These are phyloP conservation scores for Alethe diademata DNA, from an alignment of 2,113 vertebrate species.

Conservation along the genomic window DNA sequence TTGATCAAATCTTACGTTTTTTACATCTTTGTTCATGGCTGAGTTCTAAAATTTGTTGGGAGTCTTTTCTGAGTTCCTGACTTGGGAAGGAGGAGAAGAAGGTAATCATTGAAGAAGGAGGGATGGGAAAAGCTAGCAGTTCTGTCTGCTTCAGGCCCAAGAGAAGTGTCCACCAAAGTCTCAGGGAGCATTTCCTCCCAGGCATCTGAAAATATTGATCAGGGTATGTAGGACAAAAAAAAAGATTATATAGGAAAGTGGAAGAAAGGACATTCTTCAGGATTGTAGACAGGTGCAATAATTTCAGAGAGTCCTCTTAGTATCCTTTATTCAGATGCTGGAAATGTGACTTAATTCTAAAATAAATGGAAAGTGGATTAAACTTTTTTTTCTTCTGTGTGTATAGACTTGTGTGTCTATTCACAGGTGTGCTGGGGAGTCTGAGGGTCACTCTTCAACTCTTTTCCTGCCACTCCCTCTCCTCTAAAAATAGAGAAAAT, in stretches of 20 bases:
- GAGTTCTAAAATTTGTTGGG: neutral
- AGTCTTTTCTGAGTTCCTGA: neutral
- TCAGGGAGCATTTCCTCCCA: neutral
- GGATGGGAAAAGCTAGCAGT: neutral
- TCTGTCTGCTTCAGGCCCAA: neutral
- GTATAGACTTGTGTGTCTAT: neutral
- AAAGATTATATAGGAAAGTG: neutral
- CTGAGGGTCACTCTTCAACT: neutral
- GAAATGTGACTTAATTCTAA: neutral
- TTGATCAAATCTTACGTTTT: accelerated
- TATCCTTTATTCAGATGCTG: neutral
- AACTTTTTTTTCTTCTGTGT: neutral
- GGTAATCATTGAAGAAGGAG: neutral
- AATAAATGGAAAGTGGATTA: neutral
- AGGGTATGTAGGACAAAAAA: neutral
- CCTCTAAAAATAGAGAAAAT: neutral
- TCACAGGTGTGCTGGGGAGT: neutral
- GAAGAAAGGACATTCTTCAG: neutral
- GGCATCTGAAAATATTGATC: accelerated
- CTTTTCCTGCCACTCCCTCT: accelerated
- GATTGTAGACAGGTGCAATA: neutral
- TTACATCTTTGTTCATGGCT: neutral
- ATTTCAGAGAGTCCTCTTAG: neutral
- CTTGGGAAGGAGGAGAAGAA: neutral
- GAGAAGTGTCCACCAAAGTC: neutral